These are phyloP conservation scores for Garrulus glandarius DNA, from an alignment of 2,797 vertebrate species.

Conservation along the genomic window DNA sequence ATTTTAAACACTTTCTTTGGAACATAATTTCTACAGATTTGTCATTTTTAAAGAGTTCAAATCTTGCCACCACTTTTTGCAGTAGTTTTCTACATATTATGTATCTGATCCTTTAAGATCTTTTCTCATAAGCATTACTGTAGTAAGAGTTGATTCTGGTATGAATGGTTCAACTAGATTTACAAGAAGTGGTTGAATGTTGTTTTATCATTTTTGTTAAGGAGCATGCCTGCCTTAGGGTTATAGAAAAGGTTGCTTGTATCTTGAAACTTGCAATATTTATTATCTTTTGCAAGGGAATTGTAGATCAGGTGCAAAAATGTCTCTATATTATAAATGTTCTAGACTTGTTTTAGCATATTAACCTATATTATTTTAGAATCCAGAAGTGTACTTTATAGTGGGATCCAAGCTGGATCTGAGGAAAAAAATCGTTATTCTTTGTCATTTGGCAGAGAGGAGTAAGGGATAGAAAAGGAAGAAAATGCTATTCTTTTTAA, in stretches of 20 bases:
- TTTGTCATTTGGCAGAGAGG: neutral
- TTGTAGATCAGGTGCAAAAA: neutral
- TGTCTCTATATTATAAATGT: neutral
- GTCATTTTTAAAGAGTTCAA: neutral
- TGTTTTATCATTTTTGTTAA: neutral
- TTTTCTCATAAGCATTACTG: neutral
- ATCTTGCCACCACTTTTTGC: neutral
- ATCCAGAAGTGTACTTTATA: neutral
- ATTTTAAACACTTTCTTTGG: neutral
- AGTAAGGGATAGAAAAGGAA: neutral
- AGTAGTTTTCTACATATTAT: neutral
- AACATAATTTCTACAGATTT: neutral
- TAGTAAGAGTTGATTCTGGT: neutral
- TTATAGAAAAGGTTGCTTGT: neutral
- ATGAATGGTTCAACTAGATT: neutral
- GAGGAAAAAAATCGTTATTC: neutral
- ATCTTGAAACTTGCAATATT: neutral
- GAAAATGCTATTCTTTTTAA: neutral
- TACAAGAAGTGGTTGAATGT: neutral
- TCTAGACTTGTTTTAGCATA: neutral
- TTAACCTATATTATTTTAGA: neutral
- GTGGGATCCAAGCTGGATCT: neutral
- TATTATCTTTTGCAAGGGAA: neutral
- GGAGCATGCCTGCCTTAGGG: neutral
- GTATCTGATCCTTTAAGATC: neutral